A percentile compares a stretch with the other conserved stretches of the same genome.
phyloP scores from a whole-genome alignment of 2,113 vertebrate genomes.

The Triplophysa siluroides region DNA sequence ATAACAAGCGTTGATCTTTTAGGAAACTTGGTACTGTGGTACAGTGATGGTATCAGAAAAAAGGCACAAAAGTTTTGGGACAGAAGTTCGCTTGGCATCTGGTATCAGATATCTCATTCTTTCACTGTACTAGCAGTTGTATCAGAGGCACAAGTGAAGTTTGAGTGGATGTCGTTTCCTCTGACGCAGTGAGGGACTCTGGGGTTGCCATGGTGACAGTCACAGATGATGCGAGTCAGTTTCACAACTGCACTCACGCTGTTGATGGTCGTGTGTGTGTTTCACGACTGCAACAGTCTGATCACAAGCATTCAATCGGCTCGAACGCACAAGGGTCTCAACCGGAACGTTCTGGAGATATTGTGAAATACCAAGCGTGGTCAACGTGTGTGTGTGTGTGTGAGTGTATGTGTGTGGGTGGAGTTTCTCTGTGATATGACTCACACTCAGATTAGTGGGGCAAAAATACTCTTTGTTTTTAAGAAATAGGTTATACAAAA shows the following conservation, averaged over 20 bases:
- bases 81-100: too few relatives aligned
- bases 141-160: neutral
- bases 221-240: constrained; percentile 55
- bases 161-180: neutral
- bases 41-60: too few relatives aligned
- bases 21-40: too few relatives aligned
- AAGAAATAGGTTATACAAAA: too few relatives aligned
- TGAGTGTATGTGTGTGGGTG: neutral
- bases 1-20: too few relatives aligned
- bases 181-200: neutral
- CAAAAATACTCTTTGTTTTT: too few relatives aligned
- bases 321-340: constrained; percentile 19
- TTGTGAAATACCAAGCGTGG: constrained; percentile 14
- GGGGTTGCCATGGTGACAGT: constrained; percentile 65
- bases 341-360: constrained; percentile 8
- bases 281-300: constrained; percentile 42
- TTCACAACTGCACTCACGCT: constrained; percentile 49
- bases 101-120: too few relatives aligned
- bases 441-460: constrained; percentile 26
- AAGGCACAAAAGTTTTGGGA: too few relatives aligned
- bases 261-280: constrained; percentile 60
- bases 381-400: neutral
- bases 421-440: constrained; percentile 18
- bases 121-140: too few relatives aligned
- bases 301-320: constrained; percentile 58